phyloP scores from a whole-genome alignment of 2,113 vertebrate genomes.

The Prolemur simus region DNA sequence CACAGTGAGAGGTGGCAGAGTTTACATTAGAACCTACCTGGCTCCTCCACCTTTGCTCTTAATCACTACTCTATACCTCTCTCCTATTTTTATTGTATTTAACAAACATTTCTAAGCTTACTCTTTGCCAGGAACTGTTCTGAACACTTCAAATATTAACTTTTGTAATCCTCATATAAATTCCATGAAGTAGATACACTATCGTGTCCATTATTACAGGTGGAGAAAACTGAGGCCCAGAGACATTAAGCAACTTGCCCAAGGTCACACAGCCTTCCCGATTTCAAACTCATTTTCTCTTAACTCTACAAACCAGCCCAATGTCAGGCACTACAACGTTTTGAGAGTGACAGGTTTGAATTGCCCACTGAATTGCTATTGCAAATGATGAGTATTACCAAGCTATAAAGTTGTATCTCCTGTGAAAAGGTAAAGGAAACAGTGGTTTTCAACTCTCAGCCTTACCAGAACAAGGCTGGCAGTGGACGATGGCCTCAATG shows the following conservation, averaged over 20 bases:
- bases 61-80: rapidly evolving
- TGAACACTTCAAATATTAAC: background rate
- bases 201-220: background rate
- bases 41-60: too few species aligned
- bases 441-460: background rate
- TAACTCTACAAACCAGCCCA: background rate
- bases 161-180: background rate
- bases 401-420: background rate
- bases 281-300: background rate
- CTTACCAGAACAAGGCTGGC: background rate
- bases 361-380: too few species aligned
- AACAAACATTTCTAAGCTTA: background rate
- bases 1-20: background rate
- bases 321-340: rapidly evolving
- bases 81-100: background rate
- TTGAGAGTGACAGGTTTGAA: background rate
- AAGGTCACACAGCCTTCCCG: background rate
- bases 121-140: background rate
- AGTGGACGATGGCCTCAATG: background rate
- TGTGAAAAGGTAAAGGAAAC: background rate
- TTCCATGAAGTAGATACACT: background rate
- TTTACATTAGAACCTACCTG: background rate
- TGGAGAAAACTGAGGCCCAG: background rate
- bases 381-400: rapidly evolving
- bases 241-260: background rate